These are phyloP conservation scores for Euura saliciscinereae DNA, from an alignment of 1,140 invertebrate genomes.

Conservation along the genomic window DNA sequence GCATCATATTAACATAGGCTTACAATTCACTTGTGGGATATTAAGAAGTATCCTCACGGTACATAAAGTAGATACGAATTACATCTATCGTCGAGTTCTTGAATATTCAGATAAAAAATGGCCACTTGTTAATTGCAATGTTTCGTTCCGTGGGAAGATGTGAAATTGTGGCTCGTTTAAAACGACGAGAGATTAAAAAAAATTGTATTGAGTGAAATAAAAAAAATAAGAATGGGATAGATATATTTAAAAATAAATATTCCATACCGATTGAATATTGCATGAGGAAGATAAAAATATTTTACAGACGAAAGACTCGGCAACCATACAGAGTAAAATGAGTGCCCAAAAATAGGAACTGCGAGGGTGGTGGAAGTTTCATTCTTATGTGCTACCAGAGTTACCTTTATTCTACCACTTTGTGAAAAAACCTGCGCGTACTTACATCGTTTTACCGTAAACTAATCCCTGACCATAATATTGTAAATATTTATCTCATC, in stretches of 20 bases:
- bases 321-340: conserved; percentile 27
- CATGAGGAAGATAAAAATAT: conserved; percentile 36
- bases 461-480: not conserved
- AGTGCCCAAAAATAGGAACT: conserved; percentile 32
- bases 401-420: conserved; percentile 21
- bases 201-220: not conserved
- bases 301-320: conserved; percentile 24
- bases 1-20: conserved; percentile 27
- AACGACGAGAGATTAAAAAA: too few species aligned
- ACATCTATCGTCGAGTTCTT: too few species aligned
- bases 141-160: too few species aligned
- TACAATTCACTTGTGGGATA: not conserved
- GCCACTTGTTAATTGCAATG: too few species aligned
- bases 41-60: too few species aligned
- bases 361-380: conserved; percentile 19
- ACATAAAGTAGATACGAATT: too few species aligned
- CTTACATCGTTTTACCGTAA: conserved; percentile 8
- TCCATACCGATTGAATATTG: conserved; percentile 30
- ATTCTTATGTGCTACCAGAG: conserved; percentile 5
- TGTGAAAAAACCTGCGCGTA: conserved; percentile 17
- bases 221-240: not conserved
- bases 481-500: conserved; percentile 18
- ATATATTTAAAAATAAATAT: not conserved
- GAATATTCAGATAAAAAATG: too few species aligned
- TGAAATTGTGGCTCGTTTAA: too few species aligned